Base-by-base conservation (phyloP, 2,888 invertebrate species). In the Platynereis dumerilii region DNA sequence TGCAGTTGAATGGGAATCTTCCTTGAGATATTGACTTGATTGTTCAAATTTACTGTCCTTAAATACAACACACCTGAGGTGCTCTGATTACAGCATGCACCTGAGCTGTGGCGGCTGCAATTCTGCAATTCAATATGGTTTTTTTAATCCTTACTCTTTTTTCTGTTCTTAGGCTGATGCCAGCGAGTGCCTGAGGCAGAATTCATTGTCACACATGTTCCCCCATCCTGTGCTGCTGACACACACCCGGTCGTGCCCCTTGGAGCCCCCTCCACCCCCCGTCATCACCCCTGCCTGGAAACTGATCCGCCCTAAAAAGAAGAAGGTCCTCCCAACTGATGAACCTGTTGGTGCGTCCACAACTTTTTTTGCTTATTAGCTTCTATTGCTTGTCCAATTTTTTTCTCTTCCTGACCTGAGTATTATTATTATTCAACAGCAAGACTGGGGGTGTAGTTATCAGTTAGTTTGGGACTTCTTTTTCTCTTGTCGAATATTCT, bases 281-380 rank as follows among this genome's bases (percentile, higher is more conserved):
- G 80, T 81, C 68, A 73, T 75, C 56, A 74, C 83, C 10, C 83
- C 83, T 0, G 74, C 80, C 20, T 84, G 84, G 84, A 84, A 84
- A 70, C 75, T 80, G 17, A 84, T 84, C 59, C 71, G 84, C 44
- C 83, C 83, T 2, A 69, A 75, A 22, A 82, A 79, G 66, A 82
- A 82, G 69, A 80, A 80, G 63, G 66, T 70, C 17, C 74, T 79
- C 29, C 82, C 81, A 2, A 76, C 78, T 24, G 82, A 80, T 74
- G 82, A 83, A 71, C 82, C 82, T 2, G 70, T 73, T 59, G 69
- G 81, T 79, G 67, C 60, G 71, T 54, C 26, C 15, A n/a, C n/a
- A 39, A 15, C 56, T 15, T 24, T 27, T 56, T n/a, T 15, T 12
- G 10, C 10, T 15, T 53, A 10, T 53, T 20, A 17, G 53, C 10